Percentiles rank a stretch among this genome's conserved stretches.
phyloP scores from a whole-genome alignment of 37 sponge, comb jelly and placozoan genomes.

The Spongilla lacustris region DNA sequence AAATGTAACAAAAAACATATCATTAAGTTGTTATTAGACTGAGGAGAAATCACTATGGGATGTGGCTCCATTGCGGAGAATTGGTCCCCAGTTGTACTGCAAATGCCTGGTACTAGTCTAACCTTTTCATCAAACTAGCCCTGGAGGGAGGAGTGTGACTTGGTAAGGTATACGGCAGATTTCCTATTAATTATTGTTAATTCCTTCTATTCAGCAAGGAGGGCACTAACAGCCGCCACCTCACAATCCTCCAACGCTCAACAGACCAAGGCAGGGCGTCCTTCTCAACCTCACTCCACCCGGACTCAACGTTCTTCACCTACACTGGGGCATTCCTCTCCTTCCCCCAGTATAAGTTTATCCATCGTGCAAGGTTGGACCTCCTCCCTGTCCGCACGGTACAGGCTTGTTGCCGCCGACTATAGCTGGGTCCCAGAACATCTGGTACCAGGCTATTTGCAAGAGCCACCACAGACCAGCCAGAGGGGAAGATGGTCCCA shows the following conservation, averaged over 20 bases:
- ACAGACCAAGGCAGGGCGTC: slow-evolving; percentile 18
- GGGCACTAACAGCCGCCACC: background rate
- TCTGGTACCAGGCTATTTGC: background rate
- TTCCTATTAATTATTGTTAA: too few species aligned
- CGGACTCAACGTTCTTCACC: slow-evolving; percentile 17
- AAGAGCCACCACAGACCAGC: slow-evolving; percentile 1
- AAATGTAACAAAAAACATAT: too few species aligned
- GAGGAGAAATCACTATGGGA: too few species aligned
- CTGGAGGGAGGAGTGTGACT: too few species aligned
- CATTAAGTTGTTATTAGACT: too few species aligned
- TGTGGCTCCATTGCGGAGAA: too few species aligned
- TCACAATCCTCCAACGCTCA: background rate
- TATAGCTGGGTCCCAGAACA: slow-evolving; percentile 1
- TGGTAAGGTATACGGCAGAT: too few species aligned
- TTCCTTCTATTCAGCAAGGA: too few species aligned
- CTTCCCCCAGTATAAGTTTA: slow-evolving; percentile 17
- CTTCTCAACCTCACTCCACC: background rate
- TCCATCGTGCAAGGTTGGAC: slow-evolving; percentile 19
- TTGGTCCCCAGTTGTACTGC: too few species aligned
- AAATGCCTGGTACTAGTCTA: too few species aligned
- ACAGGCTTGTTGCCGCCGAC: background rate
- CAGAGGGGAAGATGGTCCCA: background rate
- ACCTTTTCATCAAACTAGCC: too few species aligned
- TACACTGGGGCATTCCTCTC: background rate
- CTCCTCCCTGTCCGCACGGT: slow-evolving; percentile 35